A percentile compares a stretch with the other conserved stretches of the same genome.
Evolutionary conservation across 2,113 vertebrate species (phyloP).

Genomic region (Sapayoa aenigma): DNA sequence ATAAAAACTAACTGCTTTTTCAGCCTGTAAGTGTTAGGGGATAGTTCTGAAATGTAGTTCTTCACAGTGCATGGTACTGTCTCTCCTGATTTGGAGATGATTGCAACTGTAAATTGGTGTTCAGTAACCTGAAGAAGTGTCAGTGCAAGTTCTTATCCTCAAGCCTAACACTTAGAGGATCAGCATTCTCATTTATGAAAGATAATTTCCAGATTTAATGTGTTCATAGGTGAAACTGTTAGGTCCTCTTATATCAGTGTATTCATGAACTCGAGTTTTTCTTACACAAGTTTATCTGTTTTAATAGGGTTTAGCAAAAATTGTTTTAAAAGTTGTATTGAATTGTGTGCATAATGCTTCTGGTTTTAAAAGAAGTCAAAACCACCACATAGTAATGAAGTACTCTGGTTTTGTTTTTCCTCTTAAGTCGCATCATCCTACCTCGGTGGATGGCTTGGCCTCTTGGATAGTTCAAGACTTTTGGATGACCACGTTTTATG

Average conservation of each 20-base stretch:
- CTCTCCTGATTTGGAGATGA: neutral
- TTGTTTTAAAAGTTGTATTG: neutral
- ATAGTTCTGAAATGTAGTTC: neutral
- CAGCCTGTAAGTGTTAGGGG: neutral
- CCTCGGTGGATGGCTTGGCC: constrained; percentile 34
- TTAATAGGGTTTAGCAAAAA: neutral
- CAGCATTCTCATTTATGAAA: neutral
- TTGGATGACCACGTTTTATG: constrained; percentile 54
- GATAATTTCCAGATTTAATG: neutral
- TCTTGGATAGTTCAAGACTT: neutral
- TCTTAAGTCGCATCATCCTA: constrained; percentile 21
- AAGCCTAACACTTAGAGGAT: neutral
- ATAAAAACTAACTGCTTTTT: neutral
- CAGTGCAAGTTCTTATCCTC: neutral
- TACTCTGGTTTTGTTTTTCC: neutral
- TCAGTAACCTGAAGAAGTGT: neutral
- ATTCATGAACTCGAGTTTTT: neutral
- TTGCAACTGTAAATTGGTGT: neutral
- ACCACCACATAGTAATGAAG: neutral
- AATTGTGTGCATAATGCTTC: neutral
- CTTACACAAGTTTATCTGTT: neutral
- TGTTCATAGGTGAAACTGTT: neutral
- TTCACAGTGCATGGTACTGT: neutral
- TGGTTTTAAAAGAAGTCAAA: neutral
- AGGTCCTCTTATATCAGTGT: neutral